Conservation (phyloP, 1,140 invertebrate genomes). For the Semibalanus balanoides region DNA sequence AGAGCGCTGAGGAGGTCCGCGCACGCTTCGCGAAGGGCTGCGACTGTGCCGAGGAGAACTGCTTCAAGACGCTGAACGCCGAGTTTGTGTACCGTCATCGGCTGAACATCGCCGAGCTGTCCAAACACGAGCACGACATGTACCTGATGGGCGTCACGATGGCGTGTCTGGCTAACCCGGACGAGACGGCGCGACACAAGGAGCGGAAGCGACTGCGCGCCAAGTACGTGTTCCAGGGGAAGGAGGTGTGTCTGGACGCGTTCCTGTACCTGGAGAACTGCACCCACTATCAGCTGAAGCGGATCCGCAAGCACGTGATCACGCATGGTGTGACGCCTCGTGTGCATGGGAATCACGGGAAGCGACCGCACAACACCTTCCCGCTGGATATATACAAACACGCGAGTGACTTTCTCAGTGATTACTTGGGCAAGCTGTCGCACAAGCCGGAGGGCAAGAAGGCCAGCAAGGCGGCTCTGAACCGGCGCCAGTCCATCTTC, state of each 20-base stretch:
- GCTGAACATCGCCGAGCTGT: constrained; percentile 59
- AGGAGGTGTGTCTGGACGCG: constrained; percentile 57
- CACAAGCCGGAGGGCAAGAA: constrained; percentile 20
- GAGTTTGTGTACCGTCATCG: constrained; percentile 57
- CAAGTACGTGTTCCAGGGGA: constrained; percentile 53
- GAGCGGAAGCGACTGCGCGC: constrained; percentile 52
- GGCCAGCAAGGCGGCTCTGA: constrained; percentile 31
- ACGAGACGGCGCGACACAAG: constrained; percentile 52
- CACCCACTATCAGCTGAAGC: constrained; percentile 59
- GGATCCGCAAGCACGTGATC: constrained; percentile 59
- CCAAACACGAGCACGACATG: constrained; percentile 56
- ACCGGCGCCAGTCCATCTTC: constrained; percentile 43
- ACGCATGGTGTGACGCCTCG: constrained; percentile 58
- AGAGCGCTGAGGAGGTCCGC: constrained; percentile 44
- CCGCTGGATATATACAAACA: constrained; percentile 59
- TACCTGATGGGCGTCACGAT: constrained; percentile 65
- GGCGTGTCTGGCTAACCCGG: constrained; percentile 57
- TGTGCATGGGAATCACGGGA: constrained; percentile 60
- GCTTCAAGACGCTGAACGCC: constrained; percentile 51
- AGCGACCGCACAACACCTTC: constrained; percentile 66
- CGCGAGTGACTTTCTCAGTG: constrained; percentile 55
- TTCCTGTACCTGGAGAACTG: constrained; percentile 65
- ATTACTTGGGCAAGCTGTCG: constrained; percentile 44
- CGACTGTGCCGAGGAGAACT: constrained; percentile 57
- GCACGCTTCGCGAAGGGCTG: constrained; percentile 52